A percentile compares a stretch with the other conserved stretches of the same genome.
These are phyloP conservation scores for Chelon labrosus DNA, from an alignment of 2,797 vertebrate genomes.

Conservation along the genomic window DNA sequence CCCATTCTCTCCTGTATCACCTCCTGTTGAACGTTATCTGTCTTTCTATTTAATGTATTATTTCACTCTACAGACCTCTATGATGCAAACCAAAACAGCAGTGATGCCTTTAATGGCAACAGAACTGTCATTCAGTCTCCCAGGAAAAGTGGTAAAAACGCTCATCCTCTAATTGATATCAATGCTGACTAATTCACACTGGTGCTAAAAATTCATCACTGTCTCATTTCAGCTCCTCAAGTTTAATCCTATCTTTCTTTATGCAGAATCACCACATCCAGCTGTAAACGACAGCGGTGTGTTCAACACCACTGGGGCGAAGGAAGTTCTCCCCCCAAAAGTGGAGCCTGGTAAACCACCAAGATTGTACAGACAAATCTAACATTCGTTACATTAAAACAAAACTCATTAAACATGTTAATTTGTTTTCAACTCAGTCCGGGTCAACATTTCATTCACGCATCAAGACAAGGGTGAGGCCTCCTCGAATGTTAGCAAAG, in stretches of 20 bases:
- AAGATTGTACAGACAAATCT: neutral
- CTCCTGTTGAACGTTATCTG: neutral
- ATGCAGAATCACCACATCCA: conserved; percentile 37
- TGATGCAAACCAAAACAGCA: conserved; percentile 1
- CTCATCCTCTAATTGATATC: too few relatives aligned
- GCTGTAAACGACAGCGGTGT: neutral
- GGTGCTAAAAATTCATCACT: too few relatives aligned
- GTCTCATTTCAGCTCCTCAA: neutral
- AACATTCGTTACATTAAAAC: neutral
- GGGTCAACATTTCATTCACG: neutral
- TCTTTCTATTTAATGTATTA: neutral
- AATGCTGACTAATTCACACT: too few relatives aligned
- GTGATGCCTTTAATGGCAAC: conserved; percentile 5
- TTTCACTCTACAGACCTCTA: neutral
- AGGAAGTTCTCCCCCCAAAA: neutral
- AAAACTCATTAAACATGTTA: neutral
- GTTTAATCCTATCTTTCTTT: neutral
- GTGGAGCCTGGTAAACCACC: conserved; percentile 28
- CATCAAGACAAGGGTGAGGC: neutral
- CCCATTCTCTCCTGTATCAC: neutral
- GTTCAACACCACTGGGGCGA: neutral
- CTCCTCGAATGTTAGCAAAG: neutral
- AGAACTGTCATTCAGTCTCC: neutral
- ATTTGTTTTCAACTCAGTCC: conserved; percentile 8
- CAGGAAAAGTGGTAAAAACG: conserved; percentile 12